These are phyloP conservation scores for Epicampocera succincta DNA, from an alignment of 2,888 invertebrate genomes.

Conservation along the genomic window DNA sequence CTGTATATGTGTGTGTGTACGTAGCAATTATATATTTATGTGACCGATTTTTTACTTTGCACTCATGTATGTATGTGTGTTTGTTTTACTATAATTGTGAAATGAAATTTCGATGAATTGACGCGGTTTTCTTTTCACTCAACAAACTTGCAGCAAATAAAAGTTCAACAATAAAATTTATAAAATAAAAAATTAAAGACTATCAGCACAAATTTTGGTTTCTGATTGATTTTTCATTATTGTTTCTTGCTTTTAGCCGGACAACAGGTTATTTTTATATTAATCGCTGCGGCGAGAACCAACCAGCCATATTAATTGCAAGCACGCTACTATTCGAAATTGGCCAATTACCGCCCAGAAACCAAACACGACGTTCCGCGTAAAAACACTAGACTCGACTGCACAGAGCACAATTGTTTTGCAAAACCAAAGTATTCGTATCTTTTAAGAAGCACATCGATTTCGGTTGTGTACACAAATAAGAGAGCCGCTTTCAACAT, in stretches of 20 bases:
- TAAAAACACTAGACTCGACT: slow-evolving; percentile 26
- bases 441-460: not conserved
- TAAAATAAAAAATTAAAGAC: not conserved
- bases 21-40: no score
- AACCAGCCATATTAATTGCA: slow-evolving; percentile 23
- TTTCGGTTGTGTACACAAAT: not conserved
- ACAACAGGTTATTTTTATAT: slow-evolving; percentile 66
- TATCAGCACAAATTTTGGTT: slow-evolving; percentile 1
- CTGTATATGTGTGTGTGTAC: not conserved
- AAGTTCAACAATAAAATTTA: slow-evolving; percentile 13
- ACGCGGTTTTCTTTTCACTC: not conserved
- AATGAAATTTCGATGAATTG: slow-evolving; percentile 41
- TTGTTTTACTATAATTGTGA: slow-evolving; percentile 40
- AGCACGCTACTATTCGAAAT: slow-evolving; percentile 32
- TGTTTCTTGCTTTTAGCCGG: slow-evolving; percentile 19
- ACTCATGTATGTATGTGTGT: no score
- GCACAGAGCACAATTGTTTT: slow-evolving; percentile 35
- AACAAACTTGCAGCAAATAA: not conserved
- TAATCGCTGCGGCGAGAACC: slow-evolving; percentile 8
- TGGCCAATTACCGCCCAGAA: not conserved
- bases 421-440: not conserved
- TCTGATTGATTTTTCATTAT: slow-evolving; percentile 36
- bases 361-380: not conserved
- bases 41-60: no score
- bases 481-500: not conserved